Evolutionary conservation across 2,888 invertebrate species (phyloP), one percentile per base, ranked within the genome.

Genomic region (Leptopilina drosophilae): DNA sequence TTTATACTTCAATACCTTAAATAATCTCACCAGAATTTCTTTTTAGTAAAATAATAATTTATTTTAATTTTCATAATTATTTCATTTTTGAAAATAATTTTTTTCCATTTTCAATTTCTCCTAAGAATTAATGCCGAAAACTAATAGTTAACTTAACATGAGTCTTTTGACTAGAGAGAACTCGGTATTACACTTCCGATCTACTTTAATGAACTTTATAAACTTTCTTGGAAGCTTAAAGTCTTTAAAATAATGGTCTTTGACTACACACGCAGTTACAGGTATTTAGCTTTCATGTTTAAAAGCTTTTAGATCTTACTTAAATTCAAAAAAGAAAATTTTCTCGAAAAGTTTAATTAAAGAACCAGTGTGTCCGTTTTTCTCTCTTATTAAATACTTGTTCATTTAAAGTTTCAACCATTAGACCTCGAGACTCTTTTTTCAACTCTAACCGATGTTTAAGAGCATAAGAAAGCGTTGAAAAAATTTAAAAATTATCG

Each of bases 131-230:
- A 7, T 33, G 26, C 49, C 14, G 26, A 26, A 26, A 49, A 26
- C 49, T 26, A 69, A 69, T 53, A 69, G 26, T 53, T 46, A 46
- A 69, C 53, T 69, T 53, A 26, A 69, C 26, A 69, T 53, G 20
- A 67, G 49, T 46, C 49, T 69, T 7, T 14, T 6, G 14, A 67
- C 49, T 67, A 26, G 12, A 49, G 69, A 26, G 53, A 69, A 20
- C 26, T 69, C 69, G 5, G 53, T 53, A 53, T 69, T 53, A 26
- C 26, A 69, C 69, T 69, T 69, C 14, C 6, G 69, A 53, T 53
- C 26, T 53, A 69, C 69, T 69, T 69, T 49, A 69, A 69, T 12
- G 49, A 49, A 69, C 69, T 69, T 69, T 69, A 49, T 69, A 69
- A 69, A 69, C 53, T 69, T 69, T 53, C 26, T 69, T 49, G 69